Percentiles rank a stretch among this genome's conserved stretches.
Evolutionary conservation across 2,888 invertebrate species (phyloP).

Genomic region (Megamerina dolium): DNA sequence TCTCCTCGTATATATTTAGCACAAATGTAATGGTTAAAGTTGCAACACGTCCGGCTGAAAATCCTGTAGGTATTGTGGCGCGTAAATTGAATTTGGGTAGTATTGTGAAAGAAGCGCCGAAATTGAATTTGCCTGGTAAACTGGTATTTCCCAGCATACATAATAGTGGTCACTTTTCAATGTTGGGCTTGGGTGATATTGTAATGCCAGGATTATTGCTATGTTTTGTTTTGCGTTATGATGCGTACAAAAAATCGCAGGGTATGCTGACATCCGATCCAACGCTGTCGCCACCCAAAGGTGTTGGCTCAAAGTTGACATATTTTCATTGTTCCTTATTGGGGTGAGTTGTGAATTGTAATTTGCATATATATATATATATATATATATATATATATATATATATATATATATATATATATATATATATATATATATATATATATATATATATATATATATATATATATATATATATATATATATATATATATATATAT

Average conservation of each 20-base stretch:
- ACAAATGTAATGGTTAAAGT: conserved; percentile 98
- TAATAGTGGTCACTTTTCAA: conserved; percentile 93
- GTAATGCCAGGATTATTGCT: conserved; percentile 94
- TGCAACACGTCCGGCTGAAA: conserved; percentile 79
- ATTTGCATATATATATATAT: neutral
- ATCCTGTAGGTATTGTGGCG: conserved; percentile 89
- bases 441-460: no score
- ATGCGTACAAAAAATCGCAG: conserved; percentile 88
- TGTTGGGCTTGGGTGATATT: conserved; percentile 81
- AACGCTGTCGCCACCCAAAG: conserved; percentile 54
- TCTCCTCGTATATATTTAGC: conserved; percentile 96
- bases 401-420: no score
- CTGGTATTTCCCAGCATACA: conserved; percentile 96
- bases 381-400: no score
- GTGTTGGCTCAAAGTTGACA: conserved; percentile 64
- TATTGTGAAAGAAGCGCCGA: conserved; percentile 86
- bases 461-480: no score
- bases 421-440: no score
- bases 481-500: no score
- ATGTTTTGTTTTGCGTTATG: conserved; percentile 94
- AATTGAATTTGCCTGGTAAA: conserved; percentile 92
- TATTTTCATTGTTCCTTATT: conserved; percentile 98
- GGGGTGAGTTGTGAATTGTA: conserved; percentile 53
- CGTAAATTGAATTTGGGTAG: conserved; percentile 87
- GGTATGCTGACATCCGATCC: conserved; percentile 54